Evolutionary conservation across 1,140 invertebrate genomes (phyloP), one percentile per base, ranked within the genome.

Genomic region (Maniola jurtina): DNA sequence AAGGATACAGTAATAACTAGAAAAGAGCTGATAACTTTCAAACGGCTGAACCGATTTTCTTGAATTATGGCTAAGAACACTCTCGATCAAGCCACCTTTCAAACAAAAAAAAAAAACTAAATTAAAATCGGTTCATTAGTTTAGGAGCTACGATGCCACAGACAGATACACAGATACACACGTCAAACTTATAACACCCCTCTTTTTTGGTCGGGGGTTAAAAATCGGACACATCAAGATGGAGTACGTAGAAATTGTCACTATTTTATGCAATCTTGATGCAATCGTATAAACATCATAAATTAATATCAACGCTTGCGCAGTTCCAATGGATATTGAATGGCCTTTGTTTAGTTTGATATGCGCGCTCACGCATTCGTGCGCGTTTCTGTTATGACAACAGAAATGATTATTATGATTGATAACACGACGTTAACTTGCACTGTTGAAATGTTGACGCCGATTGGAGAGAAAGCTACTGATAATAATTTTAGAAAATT

Each of bases 331-430:
- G 9, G 52, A 25, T 25, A n/a, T n/a, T 34, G 16, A 33, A 11
- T 55, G 48, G 16, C 52, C 48, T 52, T 52, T 52, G 48, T 52
- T 15, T 55, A 55, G 13, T 34, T 34, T 34, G 25, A 16, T 11
- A 11, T 16, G 16, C 34, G 11, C 48, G 5, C 0, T 25, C 5
- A 11, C 34, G 3, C 11, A 15, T 47, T 11, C 34, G 62, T 38
- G 13, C 5, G 6, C 0, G 10, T 42, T 15, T 6, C 38, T 47
- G 16, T 40, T n/a, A 7, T 48, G 13, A 36, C 62, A 55, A 45
- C 47, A 64, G 34, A 40, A n/a, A 36, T 48, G 47, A 62, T 54
- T 42, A 54, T 40, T 42, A 54, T 40, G 61, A 62, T 62, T 62
- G 61, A 62, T 62, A 52, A 33, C 9, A 14, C 25, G 34, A 50